Evolutionary conservation across 1,140 invertebrate species (phyloP), one percentile per base, ranked within the genome.

Genomic region (Zelostemma sp.): DNA sequence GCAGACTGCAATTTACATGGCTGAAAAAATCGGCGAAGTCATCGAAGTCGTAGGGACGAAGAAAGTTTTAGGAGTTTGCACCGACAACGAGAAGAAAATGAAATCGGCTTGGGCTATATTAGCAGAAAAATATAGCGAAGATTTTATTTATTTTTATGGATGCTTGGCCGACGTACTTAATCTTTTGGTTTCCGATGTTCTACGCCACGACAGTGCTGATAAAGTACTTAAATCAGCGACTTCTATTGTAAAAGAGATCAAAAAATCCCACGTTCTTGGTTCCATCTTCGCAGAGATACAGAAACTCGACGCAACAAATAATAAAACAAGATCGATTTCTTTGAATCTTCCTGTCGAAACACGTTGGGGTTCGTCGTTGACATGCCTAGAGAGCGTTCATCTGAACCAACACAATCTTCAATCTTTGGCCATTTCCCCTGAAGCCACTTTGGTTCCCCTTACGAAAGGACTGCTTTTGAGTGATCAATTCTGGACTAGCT

Each of bases 61-160:
- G n/a, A 78, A 77, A 56, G 61, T 75, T 43, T 60, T 75, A 43
- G 74, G 64, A 12, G 66, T 76, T 11, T 68, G 74, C 45, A 65
- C 64, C 6, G 72, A 79, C 41, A 78, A 77, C 56, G 68, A 71
- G 31, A 53, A 59, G 6, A 72, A 69, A 31, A 78, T 72, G 68
- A 64, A 72, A 64, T 61, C 56, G 62, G 56, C 75, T 25, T 63
- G 63, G 48, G 55, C 62, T 31, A 40, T 75, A 41, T 31, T 78
- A 18, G 47, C 69, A 41, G 58, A 72, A 21, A 73, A 69, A 16
- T 74, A 72, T 56, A 50, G 59, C 31, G 55, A 67, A 9, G 45
- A 71, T 53, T 45, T 51, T 43, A 64, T 72, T 61, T 40, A 46
- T 43, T 72, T 66, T 59, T 67, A 72, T 40, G 56, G 70, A 19